These are phyloP conservation scores for Atherinosoma microstoma DNA, from an alignment of 2,797 vertebrate species.

Conservation along the genomic window DNA sequence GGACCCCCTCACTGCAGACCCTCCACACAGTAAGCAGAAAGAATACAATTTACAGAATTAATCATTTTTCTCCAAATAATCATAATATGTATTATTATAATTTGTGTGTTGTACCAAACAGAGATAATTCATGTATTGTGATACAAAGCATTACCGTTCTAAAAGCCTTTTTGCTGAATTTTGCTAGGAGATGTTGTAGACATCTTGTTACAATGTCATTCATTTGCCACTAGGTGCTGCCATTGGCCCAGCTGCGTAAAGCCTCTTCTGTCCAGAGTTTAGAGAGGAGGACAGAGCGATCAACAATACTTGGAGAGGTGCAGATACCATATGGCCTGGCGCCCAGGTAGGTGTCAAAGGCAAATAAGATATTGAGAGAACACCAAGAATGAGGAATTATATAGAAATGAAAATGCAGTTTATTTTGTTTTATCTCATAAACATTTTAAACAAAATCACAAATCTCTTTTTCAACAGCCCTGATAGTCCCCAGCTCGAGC, in stretches of 20 bases:
- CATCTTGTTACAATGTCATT: slow-evolving; percentile 44
- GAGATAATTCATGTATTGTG: background rate
- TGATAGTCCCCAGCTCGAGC: slow-evolving; percentile 73
- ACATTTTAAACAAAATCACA: background rate
- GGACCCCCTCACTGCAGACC: slow-evolving; percentile 84
- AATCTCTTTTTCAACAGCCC: slow-evolving; percentile 54
- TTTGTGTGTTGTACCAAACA: slow-evolving; percentile 14
- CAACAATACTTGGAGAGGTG: slow-evolving; percentile 85
- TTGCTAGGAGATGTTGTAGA: slow-evolving; percentile 9
- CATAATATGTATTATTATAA: too few species aligned
- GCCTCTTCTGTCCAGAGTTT: slow-evolving; percentile 91
- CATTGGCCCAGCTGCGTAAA: slow-evolving; percentile 89
- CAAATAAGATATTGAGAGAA: slow-evolving; percentile 1
- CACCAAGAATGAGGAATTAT: too few species aligned
- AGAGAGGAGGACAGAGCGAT: slow-evolving; percentile 87
- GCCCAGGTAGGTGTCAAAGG: slow-evolving; percentile 81
- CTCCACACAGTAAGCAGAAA: slow-evolving; percentile 75
- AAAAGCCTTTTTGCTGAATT: slow-evolving; percentile 23
- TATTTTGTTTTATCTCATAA: background rate
- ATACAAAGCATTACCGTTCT: background rate
- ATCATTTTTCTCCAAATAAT: too few species aligned
- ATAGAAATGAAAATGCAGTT: background rate
- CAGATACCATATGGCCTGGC: slow-evolving; percentile 70
- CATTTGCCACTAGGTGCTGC: slow-evolving; percentile 88
- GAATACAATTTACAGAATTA: background rate